Evolutionary conservation across 2,113 vertebrate species (phyloP).

Genomic region (human): GRCh38 chr1:4900001-4900500

Average conservation of each 20-base stretch:
- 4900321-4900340: background rate
- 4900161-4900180: no score
- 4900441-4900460: background rate
- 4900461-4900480: accelerated
- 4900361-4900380: background rate
- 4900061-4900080: background rate
- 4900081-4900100: background rate
- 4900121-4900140: accelerated
- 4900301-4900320: background rate
- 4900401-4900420: background rate
- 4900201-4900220: accelerated
- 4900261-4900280: no score
- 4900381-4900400: no score
- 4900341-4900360: background rate
- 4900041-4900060: background rate
- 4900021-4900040: accelerated
- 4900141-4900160: background rate
- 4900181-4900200: accelerated
- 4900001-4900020: accelerated
- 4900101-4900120: background rate
- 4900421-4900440: background rate
- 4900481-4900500: accelerated
- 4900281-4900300: background rate
- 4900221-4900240: background rate
- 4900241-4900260: no score